These are phyloP conservation scores for Neria commutata DNA, from an alignment of 2,888 invertebrate species.

Conservation along the genomic window DNA sequence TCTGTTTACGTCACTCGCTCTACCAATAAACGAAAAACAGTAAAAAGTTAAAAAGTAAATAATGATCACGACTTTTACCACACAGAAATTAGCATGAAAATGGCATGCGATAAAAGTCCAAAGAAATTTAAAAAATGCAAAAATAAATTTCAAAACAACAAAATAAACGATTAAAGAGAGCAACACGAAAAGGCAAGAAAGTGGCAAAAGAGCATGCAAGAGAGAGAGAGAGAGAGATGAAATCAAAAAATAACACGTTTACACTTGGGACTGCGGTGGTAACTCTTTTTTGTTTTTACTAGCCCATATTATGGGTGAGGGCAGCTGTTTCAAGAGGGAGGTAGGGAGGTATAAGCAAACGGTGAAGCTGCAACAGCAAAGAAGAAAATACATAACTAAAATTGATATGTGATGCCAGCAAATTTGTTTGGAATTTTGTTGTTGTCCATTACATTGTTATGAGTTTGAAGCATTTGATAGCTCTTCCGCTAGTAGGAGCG, in stretches of 20 bases:
- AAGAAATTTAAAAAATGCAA: background rate
- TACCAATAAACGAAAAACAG: too few species aligned
- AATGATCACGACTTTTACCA: background rate
- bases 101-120: background rate
- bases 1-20: background rate
- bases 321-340: background rate
- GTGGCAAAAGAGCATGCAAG: background rate
- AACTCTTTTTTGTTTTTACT: background rate
- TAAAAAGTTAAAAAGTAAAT: background rate
- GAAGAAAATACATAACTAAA: too few species aligned
- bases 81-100: background rate
- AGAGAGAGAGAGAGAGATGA: too few species aligned
- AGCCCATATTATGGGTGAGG: background rate
- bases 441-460: too few species aligned
- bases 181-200: background rate
- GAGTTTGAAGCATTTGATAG: too few species aligned
- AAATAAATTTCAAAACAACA: background rate
- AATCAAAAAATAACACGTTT: too few species aligned
- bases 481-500: too few species aligned
- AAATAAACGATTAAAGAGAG: background rate
- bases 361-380: too few species aligned
- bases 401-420: background rate
- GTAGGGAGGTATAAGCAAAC: background rate
- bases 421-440: too few species aligned
- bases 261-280: too few species aligned